A percentile compares a stretch with the other conserved stretches of the same genome.
These are phyloP conservation scores for Trissonchulus latispiculum DNA, from an alignment of 2,888 invertebrate species.

Conservation along the genomic window DNA sequence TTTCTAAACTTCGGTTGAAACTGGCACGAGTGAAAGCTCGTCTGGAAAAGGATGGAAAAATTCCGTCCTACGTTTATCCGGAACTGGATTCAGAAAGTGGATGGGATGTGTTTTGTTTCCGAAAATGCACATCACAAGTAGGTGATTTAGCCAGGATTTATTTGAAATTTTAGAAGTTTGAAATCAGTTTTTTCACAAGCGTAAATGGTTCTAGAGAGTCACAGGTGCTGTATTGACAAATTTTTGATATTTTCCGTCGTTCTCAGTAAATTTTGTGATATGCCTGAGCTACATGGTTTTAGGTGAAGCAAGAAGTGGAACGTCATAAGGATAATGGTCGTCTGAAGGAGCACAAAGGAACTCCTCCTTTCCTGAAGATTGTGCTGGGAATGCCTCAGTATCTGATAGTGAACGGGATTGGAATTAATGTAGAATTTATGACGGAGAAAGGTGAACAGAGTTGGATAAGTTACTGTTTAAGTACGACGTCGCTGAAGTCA, in stretches of 20 bases:
- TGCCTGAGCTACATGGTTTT: no score
- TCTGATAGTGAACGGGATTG: slow-evolving; percentile 3
- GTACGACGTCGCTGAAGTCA: no score
- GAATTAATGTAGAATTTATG: slow-evolving; percentile 1
- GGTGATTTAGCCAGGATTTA: no score
- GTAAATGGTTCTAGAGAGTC: no score
- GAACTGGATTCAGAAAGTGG: slow-evolving; percentile 4
- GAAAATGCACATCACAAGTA: neutral
- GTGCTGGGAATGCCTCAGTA: neutral
- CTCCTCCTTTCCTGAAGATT: slow-evolving; percentile 9
- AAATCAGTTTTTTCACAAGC: no score
- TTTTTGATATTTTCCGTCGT: no score
- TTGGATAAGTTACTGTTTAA: no score
- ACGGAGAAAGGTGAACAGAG: slow-evolving; percentile 13
- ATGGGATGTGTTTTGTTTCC: slow-evolving; percentile 15
- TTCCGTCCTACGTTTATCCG: neutral
- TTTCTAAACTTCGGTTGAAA: neutral
- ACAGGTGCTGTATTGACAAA: no score
- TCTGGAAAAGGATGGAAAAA: neutral
- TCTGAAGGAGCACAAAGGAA: slow-evolving; percentile 11
- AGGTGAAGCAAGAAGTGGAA: no score
- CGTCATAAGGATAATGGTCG: no score
- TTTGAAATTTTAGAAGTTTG: no score
- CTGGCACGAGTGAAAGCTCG: neutral
- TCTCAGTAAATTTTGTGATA: no score